Base-by-base conservation (phyloP, 2,797 vertebrate genomes). In the Enteromius anoplus region DNA sequence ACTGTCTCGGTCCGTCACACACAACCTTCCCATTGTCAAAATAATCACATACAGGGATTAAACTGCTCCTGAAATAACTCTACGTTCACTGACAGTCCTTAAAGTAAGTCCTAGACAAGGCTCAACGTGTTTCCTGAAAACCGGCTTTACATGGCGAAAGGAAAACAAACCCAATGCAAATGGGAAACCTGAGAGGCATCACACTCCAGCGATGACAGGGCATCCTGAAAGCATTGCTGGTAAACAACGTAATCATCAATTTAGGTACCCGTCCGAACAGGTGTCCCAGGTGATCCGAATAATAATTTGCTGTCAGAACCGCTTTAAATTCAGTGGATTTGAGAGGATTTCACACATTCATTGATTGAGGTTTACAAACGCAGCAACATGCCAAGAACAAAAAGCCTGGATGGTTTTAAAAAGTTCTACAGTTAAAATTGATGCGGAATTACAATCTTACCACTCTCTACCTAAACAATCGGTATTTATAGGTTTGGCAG, bases 401-500 rank as follows among this genome's bases (percentile, higher is more conserved):
- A 65, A 29, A 66, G 7, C 8, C 2, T 6, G 12, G 4, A 40
- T 4, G 10, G 49, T 69, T 79, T 14, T 64, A 32, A 53, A 82
- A 80, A 70, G 12, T 70, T 70, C 5, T 45, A 45, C 23, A 12
- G 1, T 49, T 81, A 81, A 72, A 81, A 81, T 0, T 1, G 14
- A 47, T 12, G 72, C 66, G 72, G 53, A 55, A 62, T 49, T 70
- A 73, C 69, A 58, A 51, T n/a, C 71, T 51, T 65, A 60, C 5
- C 55, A 66, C 37, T 60, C 8, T 73, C 29, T 12, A 64, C 37
- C 37, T 37, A 26, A 72, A 69, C 55, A 49, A 34, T 78, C 21
- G 6, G 14, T 45, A 23, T 80, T 72, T 47, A 32, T 45, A 37
- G 60, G 85, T 80, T 81, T 71, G 84, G 81, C 88, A 85, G 75